A percentile compares a stretch with the other conserved stretches of the same genome.
Conservation (phyloP, 2,113 vertebrate genomes). For the Crotalus horridus region DNA sequence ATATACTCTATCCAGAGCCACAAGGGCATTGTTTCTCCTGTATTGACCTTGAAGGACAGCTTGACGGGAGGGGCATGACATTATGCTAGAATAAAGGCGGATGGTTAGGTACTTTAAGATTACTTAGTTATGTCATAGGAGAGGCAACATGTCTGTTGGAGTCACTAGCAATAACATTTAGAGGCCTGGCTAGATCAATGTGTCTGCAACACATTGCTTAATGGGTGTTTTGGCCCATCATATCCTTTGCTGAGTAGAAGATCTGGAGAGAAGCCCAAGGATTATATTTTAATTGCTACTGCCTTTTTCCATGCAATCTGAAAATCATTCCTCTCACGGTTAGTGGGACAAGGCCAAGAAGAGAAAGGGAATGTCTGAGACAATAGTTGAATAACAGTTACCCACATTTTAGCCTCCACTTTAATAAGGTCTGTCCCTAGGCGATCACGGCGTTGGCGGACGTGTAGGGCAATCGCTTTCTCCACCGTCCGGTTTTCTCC, state of each 20-base stretch:
- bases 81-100: background rate
- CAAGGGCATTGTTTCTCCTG: background rate
- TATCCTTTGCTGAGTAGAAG: background rate
- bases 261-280: background rate
- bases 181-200: background rate
- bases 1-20: background rate
- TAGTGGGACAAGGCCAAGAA: background rate
- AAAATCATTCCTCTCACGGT: background rate
- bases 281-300: background rate
- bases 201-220: background rate
- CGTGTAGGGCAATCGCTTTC: too few species aligned
- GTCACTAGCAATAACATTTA: background rate
- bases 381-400: background rate
- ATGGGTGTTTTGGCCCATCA: background rate
- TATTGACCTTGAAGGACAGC: background rate
- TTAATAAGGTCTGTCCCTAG: background rate
- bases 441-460: too few species aligned
- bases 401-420: background rate
- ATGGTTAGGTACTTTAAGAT: background rate
- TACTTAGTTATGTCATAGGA: background rate
- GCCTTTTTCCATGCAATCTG: background rate
- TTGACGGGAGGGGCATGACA: background rate
- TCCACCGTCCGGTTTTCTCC: too few species aligned
- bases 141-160: background rate
- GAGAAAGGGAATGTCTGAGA: background rate